Percentiles rank a stretch among this genome's conserved stretches.
phyloP scores from a whole-genome alignment of 2,888 invertebrate species.

The Chrysotoxum bicinctum region DNA sequence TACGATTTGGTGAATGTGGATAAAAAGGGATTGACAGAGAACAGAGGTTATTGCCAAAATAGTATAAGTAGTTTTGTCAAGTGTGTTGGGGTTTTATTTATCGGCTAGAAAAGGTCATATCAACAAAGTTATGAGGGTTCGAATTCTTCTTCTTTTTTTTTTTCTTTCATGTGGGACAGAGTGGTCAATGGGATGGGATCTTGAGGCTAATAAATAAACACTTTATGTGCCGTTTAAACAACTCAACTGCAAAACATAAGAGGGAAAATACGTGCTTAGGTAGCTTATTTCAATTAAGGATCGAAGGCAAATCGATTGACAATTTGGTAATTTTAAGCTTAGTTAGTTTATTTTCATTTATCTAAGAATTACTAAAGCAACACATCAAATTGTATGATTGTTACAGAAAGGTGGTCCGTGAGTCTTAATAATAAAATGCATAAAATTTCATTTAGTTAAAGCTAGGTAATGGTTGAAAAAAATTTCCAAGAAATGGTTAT shows the following conservation, averaged over 20 bases:
- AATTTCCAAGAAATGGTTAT: too few relatives aligned
- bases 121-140: not conserved
- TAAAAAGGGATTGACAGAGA: slow-evolving; percentile 19
- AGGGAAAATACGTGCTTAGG: not conserved
- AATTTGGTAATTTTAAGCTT: not conserved
- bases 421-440: too few relatives aligned
- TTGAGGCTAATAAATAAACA: not conserved
- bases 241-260: not conserved
- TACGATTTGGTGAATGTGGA: slow-evolving; percentile 19
- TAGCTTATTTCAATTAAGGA: not conserved
- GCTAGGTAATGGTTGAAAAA: too few relatives aligned
- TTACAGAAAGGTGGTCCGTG: too few relatives aligned
- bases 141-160: not conserved
- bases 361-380: too few relatives aligned
- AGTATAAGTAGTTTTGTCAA: slow-evolving; percentile 4
- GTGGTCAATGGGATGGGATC: not conserved
- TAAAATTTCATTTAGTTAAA: too few relatives aligned
- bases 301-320: not conserved
- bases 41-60: slow-evolving; percentile 16
- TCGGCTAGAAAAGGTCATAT: slow-evolving; percentile 8
- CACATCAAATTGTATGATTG: too few relatives aligned
- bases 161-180: too few relatives aligned
- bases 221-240: not conserved
- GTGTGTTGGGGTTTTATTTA: not conserved
- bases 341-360: too few relatives aligned